Conservation (phyloP, 2,888 invertebrate genomes). For the Rhagophthalmus giganteus region DNA sequence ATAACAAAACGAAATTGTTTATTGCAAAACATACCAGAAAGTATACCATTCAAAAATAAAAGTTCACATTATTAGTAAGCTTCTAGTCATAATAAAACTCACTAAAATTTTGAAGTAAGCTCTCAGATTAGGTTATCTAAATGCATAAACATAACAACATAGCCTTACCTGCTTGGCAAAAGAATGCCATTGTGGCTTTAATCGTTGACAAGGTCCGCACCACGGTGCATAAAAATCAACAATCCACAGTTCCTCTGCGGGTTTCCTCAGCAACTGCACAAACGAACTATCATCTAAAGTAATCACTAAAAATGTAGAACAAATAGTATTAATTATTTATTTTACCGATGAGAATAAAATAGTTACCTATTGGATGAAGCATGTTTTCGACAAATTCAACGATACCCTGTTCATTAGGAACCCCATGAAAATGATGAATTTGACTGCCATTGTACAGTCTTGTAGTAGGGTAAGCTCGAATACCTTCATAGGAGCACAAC, state of each 20-base stretch:
- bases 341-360: too few relatives aligned
- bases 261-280: slow-evolving; percentile 59
- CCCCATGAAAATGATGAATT: slow-evolving; percentile 61
- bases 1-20: too few relatives aligned
- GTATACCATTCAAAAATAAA: too few relatives aligned
- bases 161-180: slow-evolving; percentile 60
- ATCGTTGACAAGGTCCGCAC: slow-evolving; percentile 74
- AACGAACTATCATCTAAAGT: slow-evolving; percentile 61
- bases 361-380: slow-evolving; percentile 56
- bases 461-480: slow-evolving; percentile 71
- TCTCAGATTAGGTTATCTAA: background rate
- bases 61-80: too few relatives aligned
- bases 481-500: slow-evolving; percentile 63
- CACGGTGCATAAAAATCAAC: slow-evolving; percentile 75
- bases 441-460: slow-evolving; percentile 65
- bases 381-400: slow-evolving; percentile 67
- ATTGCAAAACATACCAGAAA: too few relatives aligned
- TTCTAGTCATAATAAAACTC: too few relatives aligned
- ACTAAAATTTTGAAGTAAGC: background rate
- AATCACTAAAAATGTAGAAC: slow-evolving; percentile 61
- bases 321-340: too few relatives aligned
- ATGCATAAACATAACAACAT: background rate
- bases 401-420: slow-evolving; percentile 62
- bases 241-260: slow-evolving; percentile 63
- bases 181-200: slow-evolving; percentile 68